phyloP scores from a whole-genome alignment of 37 sponge, comb jelly and placozoan genomes.

The Geodia barretti region DNA sequence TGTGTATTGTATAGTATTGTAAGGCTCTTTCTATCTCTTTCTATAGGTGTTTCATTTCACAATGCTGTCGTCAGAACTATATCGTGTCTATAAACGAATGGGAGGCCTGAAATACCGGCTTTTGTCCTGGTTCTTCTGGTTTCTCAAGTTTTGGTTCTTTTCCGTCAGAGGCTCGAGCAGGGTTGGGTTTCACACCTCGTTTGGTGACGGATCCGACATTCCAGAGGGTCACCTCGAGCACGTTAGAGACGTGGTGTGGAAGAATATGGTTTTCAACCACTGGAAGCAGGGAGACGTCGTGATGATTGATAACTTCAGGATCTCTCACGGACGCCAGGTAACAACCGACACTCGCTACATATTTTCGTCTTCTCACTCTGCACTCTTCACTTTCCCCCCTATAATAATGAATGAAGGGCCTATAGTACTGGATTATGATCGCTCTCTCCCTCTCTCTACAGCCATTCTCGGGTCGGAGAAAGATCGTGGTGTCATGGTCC shows the following conservation, averaged over 20 bases:
- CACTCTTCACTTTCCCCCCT: no score
- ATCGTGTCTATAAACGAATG: constrained; percentile 45
- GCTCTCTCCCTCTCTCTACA: constrained; percentile 3
- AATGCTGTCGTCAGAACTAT: constrained; percentile 45
- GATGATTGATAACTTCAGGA: constrained; percentile 73
- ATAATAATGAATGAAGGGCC: no score
- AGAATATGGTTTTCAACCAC: constrained; percentile 73
- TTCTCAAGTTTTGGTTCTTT: constrained; percentile 43
- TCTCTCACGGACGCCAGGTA: constrained; percentile 82
- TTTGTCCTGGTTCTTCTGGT: constrained; percentile 15
- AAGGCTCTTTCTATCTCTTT: no score
- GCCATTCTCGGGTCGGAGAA: constrained; percentile 56
- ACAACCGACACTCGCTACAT: neutral
- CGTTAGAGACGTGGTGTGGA: constrained; percentile 54
- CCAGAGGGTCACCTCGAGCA: constrained; percentile 34
- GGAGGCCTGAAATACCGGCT: constrained; percentile 44
- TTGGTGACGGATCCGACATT: constrained; percentile 70
- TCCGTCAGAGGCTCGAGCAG: constrained; percentile 24
- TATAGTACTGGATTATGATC: no score
- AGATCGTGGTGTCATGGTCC: constrained; percentile 71
- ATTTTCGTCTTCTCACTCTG: neutral
- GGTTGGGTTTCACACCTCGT: constrained; percentile 59
- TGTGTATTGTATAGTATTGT: no score
- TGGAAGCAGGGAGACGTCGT: constrained; percentile 77
- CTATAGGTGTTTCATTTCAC: constrained; percentile 60